phyloP scores from a whole-genome alignment of 2,888 invertebrate genomes.

The Drosophila cracens region DNA sequence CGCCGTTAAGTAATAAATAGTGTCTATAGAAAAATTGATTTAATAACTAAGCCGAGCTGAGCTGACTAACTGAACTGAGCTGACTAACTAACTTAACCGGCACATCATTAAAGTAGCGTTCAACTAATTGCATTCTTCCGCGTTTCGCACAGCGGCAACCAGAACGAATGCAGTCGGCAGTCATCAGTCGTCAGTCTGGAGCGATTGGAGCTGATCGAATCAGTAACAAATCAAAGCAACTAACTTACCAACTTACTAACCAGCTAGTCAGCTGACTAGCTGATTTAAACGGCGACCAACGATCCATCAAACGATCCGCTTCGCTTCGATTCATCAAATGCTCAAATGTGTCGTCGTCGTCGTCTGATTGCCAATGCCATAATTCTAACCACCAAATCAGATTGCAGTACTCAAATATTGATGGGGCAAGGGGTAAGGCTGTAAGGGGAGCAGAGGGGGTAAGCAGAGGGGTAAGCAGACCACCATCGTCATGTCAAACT shows the following conservation, averaged over 20 bases:
- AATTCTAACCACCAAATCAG: constrained; percentile 53
- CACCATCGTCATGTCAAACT: constrained; percentile 50
- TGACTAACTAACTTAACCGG: constrained; percentile 9
- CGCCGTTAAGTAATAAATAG: constrained; percentile 72
- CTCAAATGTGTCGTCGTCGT: constrained; percentile 23
- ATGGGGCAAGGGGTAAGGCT: not conserved
- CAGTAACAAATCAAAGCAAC: constrained; percentile 45
- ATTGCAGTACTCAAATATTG: constrained; percentile 27
- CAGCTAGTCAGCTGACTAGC: constrained; percentile 12
- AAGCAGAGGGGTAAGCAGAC: not conserved
- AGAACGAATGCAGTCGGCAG: constrained; percentile 24
- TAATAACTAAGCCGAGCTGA: constrained; percentile 45
- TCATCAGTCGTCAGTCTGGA: not conserved
- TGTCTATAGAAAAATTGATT: constrained; percentile 49
- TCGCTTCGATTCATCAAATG: constrained; percentile 56
- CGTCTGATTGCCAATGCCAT: constrained; percentile 72
- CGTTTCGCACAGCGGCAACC: constrained; percentile 35
- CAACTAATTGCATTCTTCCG: constrained; percentile 76
- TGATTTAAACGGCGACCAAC: constrained; percentile 22
- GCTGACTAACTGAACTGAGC: constrained; percentile 19
- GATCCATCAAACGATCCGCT: constrained; percentile 50
- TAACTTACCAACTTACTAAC: constrained; percentile 35
- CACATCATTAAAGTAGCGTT: constrained; percentile 61
- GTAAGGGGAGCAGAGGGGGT: not conserved
- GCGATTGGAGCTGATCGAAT: constrained; percentile 34